Evolutionary conservation across 2,797 vertebrate species (phyloP).

Genomic region (Phaenicophaeus curvirostris): DNA sequence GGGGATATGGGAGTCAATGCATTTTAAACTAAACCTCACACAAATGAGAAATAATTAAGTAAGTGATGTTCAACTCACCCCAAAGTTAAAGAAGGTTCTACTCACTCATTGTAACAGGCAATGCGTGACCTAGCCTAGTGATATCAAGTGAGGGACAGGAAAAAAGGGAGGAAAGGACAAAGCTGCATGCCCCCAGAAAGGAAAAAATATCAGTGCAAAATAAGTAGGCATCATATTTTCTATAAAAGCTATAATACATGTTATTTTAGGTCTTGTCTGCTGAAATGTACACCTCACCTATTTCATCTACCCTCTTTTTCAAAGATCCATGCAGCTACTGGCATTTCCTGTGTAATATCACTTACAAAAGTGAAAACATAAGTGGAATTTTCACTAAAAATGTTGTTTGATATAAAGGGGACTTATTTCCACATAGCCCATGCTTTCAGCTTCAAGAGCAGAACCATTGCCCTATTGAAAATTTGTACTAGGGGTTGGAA

Average conservation of each 20-base stretch:
- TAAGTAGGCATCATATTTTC: not conserved
- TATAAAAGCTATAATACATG: not conserved
- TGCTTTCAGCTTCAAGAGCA: not conserved
- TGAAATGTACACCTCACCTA: conserved; percentile 50
- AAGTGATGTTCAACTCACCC: not conserved
- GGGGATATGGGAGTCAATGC: not conserved
- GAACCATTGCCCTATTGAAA: not conserved
- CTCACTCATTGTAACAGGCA: not conserved
- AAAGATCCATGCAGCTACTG: conserved; percentile 46
- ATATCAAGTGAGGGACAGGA: not conserved
- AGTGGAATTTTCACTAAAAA: conserved; percentile 68
- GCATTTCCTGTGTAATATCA: conserved; percentile 62
- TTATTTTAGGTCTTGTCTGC: conserved; percentile 15
- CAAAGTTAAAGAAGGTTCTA: not conserved
- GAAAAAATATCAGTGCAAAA: not conserved
- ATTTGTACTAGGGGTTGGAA: not conserved
- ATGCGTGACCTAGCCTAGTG: not conserved
- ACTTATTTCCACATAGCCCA: not conserved
- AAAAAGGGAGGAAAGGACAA: not conserved
- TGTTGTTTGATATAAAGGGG: not conserved
- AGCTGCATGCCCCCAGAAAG: not conserved
- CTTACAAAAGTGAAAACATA: conserved; percentile 60
- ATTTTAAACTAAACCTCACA: conserved; percentile 24
- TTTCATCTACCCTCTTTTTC: conserved; percentile 10
- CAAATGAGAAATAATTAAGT: not conserved